Conservation (phyloP, 2,797 vertebrate genomes). For the Betta splendens region DNA sequence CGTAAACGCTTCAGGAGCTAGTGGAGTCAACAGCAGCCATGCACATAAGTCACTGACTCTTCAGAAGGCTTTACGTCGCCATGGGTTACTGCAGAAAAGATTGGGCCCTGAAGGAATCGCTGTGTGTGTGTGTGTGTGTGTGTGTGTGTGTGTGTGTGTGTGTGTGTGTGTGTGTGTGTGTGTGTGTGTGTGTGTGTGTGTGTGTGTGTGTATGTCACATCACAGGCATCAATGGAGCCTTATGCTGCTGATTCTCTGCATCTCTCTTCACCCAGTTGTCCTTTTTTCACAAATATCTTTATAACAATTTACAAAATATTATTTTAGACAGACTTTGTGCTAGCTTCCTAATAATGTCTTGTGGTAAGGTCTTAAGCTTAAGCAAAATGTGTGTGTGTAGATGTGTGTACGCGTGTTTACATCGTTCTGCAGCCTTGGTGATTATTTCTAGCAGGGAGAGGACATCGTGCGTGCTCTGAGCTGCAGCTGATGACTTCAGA, state of each 20-base stretch:
- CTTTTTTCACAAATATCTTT: constrained; percentile 5
- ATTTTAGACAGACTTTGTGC: no score
- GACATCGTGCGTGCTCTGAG: no score
- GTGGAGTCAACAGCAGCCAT: constrained; percentile 21
- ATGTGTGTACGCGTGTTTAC: no score
- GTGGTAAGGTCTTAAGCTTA: no score
- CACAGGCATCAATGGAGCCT: neutral
- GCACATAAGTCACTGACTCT: constrained; percentile 23
- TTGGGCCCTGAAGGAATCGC: constrained; percentile 26
- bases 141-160: constrained; percentile 5
- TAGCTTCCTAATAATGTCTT: no score
- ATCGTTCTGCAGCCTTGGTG: no score
- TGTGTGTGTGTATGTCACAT: neutral
- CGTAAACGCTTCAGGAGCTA: constrained; percentile 7
- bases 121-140: constrained; percentile 2
- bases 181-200: constrained; percentile 13
- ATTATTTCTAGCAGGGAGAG: no score
- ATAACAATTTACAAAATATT: no score
- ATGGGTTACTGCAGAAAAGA: constrained; percentile 46
- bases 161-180: constrained; percentile 10
- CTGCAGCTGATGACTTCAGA: no score
- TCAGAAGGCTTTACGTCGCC: constrained; percentile 19
- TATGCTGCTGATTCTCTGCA: neutral
- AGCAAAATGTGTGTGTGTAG: no score
- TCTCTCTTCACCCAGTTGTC: no score